Evolutionary conservation across 2,888 invertebrate species (phyloP).

Genomic region (Pachydiplax longipennis): DNA sequence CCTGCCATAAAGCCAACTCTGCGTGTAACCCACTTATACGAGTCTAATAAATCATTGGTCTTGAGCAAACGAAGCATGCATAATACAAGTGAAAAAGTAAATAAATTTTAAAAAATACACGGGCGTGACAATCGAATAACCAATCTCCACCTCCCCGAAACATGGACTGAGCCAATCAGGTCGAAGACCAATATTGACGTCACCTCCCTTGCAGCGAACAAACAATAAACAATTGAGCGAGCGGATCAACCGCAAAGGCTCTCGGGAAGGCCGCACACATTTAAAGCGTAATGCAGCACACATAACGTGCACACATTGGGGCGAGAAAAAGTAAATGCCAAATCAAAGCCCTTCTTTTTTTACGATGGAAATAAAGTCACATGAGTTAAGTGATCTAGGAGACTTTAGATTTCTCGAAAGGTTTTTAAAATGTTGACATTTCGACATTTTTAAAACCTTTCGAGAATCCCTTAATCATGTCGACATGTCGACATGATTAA

Average conservation of each 20-base stretch:
- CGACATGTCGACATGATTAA: too few relatives aligned
- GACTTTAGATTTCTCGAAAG: too few relatives aligned
- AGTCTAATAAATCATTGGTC: neutral
- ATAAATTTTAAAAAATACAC: neutral
- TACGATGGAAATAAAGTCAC: too few relatives aligned
- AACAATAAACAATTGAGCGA: neutral
- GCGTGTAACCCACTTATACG: neutral
- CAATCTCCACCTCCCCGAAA: neutral
- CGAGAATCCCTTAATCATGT: too few relatives aligned
- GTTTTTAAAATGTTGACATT: too few relatives aligned
- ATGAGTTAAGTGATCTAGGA: too few relatives aligned
- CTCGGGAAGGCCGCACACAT: neutral
- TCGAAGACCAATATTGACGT: neutral
- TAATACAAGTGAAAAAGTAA: neutral
- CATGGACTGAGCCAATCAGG: neutral
- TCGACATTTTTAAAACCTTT: too few relatives aligned
- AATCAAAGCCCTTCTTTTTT: too few relatives aligned
- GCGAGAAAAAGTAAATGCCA: too few relatives aligned
- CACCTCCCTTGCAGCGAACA: neutral
- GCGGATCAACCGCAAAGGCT: neutral
- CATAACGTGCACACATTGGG: neutral
- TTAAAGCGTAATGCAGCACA: neutral
- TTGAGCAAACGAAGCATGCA: neutral
- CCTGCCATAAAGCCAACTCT: neutral
- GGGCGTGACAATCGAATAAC: neutral